phyloP scores from a whole-genome alignment of 2,797 vertebrate species.

The Paramormyrops hopkinsi region DNA sequence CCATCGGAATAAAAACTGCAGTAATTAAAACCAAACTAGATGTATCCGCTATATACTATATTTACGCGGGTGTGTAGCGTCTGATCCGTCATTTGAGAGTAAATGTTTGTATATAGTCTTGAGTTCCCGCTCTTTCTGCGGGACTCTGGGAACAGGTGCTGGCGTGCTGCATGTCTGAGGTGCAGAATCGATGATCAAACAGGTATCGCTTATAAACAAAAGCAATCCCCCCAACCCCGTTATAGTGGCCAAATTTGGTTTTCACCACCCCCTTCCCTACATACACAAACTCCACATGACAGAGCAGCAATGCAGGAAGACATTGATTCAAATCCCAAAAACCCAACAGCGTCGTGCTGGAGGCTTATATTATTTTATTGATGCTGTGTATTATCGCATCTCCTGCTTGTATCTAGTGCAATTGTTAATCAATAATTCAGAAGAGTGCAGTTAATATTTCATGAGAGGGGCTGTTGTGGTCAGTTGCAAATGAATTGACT shows the following conservation, averaged over 20 bases:
- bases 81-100: not conserved
- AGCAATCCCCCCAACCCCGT: not conserved
- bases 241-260: not conserved
- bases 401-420: slow-evolving; percentile 58
- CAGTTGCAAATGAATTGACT: slow-evolving; percentile 69
- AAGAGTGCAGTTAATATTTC: slow-evolving; percentile 65
- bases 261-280: not conserved
- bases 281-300: not conserved
- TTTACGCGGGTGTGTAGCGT: not conserved
- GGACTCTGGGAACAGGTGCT: not conserved
- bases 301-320: not conserved
- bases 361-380: slow-evolving; percentile 35
- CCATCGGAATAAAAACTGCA: not conserved
- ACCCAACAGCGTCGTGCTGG: slow-evolving; percentile 29
- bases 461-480: slow-evolving; percentile 68
- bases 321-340: slow-evolving; percentile 11
- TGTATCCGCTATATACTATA: not conserved
- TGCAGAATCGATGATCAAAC: not conserved
- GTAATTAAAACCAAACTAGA: not conserved
- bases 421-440: slow-evolving; percentile 76
- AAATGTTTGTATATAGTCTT: not conserved
- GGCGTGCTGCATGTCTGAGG: not conserved
- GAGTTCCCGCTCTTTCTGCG: not conserved
- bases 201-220: not conserved
- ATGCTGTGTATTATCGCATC: slow-evolving; percentile 61